Evolutionary conservation across 2,113 vertebrate species (phyloP), one percentile per base, ranked within the genome.

Genomic region (Mesoclemmys tuberculata): DNA sequence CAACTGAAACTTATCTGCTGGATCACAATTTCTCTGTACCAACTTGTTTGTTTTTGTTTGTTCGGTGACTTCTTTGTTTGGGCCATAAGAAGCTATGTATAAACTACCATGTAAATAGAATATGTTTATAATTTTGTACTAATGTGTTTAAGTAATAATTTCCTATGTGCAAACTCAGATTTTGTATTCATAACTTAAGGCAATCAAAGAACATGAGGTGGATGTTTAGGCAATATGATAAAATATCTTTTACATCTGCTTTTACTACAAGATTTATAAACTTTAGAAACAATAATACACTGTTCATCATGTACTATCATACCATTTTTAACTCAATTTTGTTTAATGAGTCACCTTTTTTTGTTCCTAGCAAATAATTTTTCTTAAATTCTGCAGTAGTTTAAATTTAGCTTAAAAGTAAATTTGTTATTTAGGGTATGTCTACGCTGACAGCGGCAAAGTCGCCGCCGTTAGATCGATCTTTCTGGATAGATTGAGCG

Each of bases 101-200:
- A 55, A 52, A 58, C 41, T 81, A 86, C 80, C 9, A 5, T 98
- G 95, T 96, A 98, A 97, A 97, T 97, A 96, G 26, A 79, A 87
- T 64, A 74, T 94, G 92, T 96, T 90, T 92, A 96, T 95, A 94
- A 94, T 95, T 97, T 92, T 96, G 95, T 95, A 97, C 91, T 96
- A 96, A 96, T 96, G 93, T 95, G 97, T 93, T 88, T 94, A 96
- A 97, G 90, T 38, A 96, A 92, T 41, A 95, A 61, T 64, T 94
- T 88, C 82, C 85, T 83, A 85, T 90, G 51, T 89, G 82, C 83
- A 74, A 94, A 95, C 94, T 95, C 90, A 92, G 94, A 92, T 96
- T 97, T 84, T 90, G 82, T 94, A 95, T 96, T 95, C 75, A 18
- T 94, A 94, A 82, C 58, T 91, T 91, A 91, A 86, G 52, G 46